Conservation (phyloP, 2,888 invertebrate species). For the Aethes cnicana region DNA sequence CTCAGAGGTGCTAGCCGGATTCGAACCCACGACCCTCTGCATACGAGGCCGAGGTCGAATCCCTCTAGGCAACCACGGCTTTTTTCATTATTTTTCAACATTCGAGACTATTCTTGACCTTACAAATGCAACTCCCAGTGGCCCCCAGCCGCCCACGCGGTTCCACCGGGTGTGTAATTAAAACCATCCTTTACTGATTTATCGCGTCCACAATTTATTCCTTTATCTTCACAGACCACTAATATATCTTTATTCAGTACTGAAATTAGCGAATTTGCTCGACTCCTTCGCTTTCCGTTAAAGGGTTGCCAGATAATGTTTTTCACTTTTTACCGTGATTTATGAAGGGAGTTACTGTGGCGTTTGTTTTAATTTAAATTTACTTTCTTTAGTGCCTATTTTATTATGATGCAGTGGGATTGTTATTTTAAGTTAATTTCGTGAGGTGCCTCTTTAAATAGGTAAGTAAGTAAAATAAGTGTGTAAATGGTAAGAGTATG, state of each 20-base stretch:
- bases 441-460: too few relatives aligned
- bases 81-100: too few relatives aligned
- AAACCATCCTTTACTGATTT: slow-evolving; percentile 81
- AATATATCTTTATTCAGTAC: slow-evolving; percentile 79
- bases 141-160: slow-evolving; percentile 35
- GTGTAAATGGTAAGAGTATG: too few relatives aligned
- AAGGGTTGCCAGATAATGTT: slow-evolving; percentile 65
- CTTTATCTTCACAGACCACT: slow-evolving; percentile 79
- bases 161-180: slow-evolving; percentile 72
- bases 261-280: slow-evolving; percentile 78
- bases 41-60: too few relatives aligned
- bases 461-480: too few relatives aligned
- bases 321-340: slow-evolving; percentile 57
- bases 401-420: background rate
- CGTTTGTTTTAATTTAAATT: slow-evolving; percentile 38
- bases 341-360: slow-evolving; percentile 42
- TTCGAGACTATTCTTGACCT: slow-evolving; percentile 34
- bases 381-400: slow-evolving; percentile 18
- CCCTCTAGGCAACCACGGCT: too few relatives aligned
- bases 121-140: slow-evolving; percentile 39
- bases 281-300: slow-evolving; percentile 37
- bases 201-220: slow-evolving; percentile 78
- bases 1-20: too few relatives aligned
- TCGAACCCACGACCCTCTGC: too few relatives aligned
- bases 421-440: too few relatives aligned